phyloP scores from a whole-genome alignment of 2,113 vertebrate genomes.

The Gymnorhina tibicen region DNA sequence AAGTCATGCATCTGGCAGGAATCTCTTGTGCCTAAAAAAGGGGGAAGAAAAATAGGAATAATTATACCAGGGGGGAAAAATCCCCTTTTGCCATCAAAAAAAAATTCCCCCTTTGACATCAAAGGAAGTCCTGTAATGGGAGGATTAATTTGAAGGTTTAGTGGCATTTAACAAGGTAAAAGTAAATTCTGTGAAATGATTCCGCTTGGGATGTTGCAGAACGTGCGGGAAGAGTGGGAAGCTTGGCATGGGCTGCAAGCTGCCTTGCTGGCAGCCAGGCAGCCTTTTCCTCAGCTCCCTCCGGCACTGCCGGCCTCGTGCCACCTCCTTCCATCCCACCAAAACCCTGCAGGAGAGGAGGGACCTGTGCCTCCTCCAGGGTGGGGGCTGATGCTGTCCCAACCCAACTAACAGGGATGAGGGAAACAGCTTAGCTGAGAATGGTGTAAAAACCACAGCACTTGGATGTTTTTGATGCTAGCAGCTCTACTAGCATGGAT shows the following conservation, averaged over 20 bases:
- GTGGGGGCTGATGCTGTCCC: background rate
- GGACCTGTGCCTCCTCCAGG: background rate
- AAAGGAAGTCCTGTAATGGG: slow-evolving; percentile 74
- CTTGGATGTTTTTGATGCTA: background rate
- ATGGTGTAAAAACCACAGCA: background rate
- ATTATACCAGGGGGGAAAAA: slow-evolving; percentile 66
- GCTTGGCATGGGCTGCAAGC: slow-evolving; percentile 28
- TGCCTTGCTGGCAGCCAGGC: background rate
- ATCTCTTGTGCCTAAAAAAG: slow-evolving; percentile 37
- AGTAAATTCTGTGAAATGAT: slow-evolving; percentile 68
- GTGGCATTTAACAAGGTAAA: slow-evolving; percentile 71
- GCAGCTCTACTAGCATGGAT: background rate
- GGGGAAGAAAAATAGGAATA: slow-evolving; percentile 45
- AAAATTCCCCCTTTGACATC: slow-evolving; percentile 72
- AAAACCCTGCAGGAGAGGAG: background rate
- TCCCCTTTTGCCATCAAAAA: slow-evolving; percentile 57
- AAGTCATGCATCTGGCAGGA: slow-evolving; percentile 50
- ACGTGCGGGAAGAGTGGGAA: slow-evolving; percentile 52
- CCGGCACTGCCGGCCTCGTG: rapidly evolving
- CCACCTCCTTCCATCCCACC: background rate
- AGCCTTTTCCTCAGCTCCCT: background rate
- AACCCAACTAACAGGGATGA: background rate
- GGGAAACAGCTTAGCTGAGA: background rate
- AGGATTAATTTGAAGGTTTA: slow-evolving; percentile 75
- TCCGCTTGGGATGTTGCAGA: slow-evolving; percentile 66